phyloP scores from a whole-genome alignment of 2,888 invertebrate species.

The Diaperis boleti region DNA sequence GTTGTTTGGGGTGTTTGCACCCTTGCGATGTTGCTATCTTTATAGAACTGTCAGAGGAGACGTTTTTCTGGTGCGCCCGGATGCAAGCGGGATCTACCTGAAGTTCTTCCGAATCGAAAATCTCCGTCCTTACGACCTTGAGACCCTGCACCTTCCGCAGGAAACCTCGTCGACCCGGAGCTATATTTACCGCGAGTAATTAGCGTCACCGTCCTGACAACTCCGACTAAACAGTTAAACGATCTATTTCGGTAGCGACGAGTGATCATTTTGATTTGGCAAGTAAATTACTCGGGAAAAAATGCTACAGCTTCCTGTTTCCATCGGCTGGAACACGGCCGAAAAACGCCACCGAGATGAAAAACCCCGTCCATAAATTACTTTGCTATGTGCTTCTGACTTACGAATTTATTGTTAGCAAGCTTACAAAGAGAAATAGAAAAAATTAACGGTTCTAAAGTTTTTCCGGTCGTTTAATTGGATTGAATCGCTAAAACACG shows the following conservation, averaged over 20 bases:
- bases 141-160: conserved; percentile 33
- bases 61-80: conserved; percentile 3
- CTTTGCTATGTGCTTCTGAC: conserved; percentile 63
- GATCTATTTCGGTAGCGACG: conserved; percentile 58
- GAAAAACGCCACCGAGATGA: conserved; percentile 38
- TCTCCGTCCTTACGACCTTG: conserved; percentile 3
- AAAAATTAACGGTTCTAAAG: conserved; percentile 65
- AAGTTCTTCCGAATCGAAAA: too few species aligned
- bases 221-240: conserved; percentile 58
- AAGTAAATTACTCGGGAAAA: conserved; percentile 51
- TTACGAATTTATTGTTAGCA: conserved; percentile 63
- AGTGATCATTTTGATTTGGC: conserved; percentile 62
- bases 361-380: conserved; percentile 56
- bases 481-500: conserved; percentile 63
- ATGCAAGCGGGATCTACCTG: too few species aligned
- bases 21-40: conserved; percentile 45
- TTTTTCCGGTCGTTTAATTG: conserved; percentile 66
- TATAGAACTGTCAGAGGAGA: conserved; percentile 40
- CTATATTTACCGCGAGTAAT: conserved; percentile 52
- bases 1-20: conserved; percentile 47
- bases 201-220: conserved; percentile 59
- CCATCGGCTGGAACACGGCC: conserved; percentile 45
- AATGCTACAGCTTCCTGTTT: conserved; percentile 50
- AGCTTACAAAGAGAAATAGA: conserved; percentile 52
- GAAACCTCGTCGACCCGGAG: conserved; percentile 53